phyloP scores from a whole-genome alignment of 2,797 vertebrate genomes.

The Hirundo rustica region DNA sequence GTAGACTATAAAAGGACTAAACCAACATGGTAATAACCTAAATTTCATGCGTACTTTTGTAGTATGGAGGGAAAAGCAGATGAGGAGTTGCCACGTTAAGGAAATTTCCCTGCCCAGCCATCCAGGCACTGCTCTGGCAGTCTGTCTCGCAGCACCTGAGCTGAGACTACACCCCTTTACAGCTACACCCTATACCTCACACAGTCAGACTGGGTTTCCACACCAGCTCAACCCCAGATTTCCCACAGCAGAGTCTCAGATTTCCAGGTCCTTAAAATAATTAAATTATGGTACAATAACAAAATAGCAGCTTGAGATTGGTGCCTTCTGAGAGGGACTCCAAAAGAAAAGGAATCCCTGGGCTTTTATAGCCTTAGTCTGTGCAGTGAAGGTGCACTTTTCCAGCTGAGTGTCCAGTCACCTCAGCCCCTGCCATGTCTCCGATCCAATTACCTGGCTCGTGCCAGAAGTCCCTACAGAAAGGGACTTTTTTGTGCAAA shows the following conservation, averaged over 20 bases:
- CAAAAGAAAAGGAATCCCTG: not conserved
- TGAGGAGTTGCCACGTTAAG: accelerated
- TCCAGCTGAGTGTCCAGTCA: not conserved
- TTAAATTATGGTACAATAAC: not conserved
- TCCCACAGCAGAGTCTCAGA: not conserved
- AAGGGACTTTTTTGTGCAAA: not conserved
- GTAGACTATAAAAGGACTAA: not conserved
- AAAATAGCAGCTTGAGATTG: not conserved
- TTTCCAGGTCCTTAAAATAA: not conserved
- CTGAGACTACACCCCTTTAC: not conserved
- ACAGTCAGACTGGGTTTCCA: not conserved
- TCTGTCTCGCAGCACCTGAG: not conserved
- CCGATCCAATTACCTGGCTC: not conserved
- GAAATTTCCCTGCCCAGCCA: not conserved
- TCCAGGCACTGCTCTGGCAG: not conserved
- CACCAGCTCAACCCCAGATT: not conserved
- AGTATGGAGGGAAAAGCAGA: not conserved
- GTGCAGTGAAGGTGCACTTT: not conserved
- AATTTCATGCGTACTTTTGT: not conserved
- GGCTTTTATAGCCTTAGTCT: not conserved
- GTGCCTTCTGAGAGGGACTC: not conserved
- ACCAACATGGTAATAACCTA: not conserved
- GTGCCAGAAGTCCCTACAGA: not conserved
- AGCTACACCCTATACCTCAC: not conserved
- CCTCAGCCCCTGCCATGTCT: accelerated